phyloP scores from a whole-genome alignment of 1,140 invertebrate genomes.

The Trachelipus rathkii region DNA sequence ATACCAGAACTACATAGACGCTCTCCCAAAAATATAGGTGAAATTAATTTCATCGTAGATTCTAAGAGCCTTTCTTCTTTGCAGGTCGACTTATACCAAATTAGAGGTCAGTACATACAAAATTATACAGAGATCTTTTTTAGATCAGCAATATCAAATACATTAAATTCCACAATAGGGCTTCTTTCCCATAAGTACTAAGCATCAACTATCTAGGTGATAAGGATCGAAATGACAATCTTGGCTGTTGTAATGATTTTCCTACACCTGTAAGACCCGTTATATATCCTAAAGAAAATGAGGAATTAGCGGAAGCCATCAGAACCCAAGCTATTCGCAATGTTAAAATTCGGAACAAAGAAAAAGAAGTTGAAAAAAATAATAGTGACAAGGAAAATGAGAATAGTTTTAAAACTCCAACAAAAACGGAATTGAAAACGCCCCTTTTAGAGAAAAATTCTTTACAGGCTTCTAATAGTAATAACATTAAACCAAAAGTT shows the following conservation, averaged over 20 bases:
- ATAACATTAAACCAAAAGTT: not conserved
- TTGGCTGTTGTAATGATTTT: conserved; percentile 45
- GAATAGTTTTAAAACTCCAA: conserved; percentile 35
- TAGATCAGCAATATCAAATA: too few species aligned
- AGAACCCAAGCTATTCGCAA: conserved; percentile 29
- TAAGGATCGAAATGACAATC: conserved; percentile 64
- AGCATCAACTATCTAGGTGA: too few species aligned
- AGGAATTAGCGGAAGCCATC: conserved; percentile 25
- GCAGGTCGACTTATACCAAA: too few species aligned
- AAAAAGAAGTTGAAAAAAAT: conserved; percentile 47
- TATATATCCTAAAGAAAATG: conserved; percentile 30
- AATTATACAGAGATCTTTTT: too few species aligned
- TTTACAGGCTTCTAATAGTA: not conserved
- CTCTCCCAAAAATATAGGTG: too few species aligned
- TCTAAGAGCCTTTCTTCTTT: too few species aligned
- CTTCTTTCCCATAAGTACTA: too few species aligned
- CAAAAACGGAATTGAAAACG: conserved; percentile 23
- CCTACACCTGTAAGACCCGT: conserved; percentile 44
- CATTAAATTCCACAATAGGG: too few species aligned
- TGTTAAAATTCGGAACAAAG: not conserved
- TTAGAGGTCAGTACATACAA: too few species aligned
- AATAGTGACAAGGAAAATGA: conserved; percentile 74
- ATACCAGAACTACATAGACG: too few species aligned
- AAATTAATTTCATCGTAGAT: too few species aligned
- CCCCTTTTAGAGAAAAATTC: not conserved